These are phyloP conservation scores for Glaucidium brasilianum DNA, from an alignment of 2,113 vertebrate species.

Conservation along the genomic window DNA sequence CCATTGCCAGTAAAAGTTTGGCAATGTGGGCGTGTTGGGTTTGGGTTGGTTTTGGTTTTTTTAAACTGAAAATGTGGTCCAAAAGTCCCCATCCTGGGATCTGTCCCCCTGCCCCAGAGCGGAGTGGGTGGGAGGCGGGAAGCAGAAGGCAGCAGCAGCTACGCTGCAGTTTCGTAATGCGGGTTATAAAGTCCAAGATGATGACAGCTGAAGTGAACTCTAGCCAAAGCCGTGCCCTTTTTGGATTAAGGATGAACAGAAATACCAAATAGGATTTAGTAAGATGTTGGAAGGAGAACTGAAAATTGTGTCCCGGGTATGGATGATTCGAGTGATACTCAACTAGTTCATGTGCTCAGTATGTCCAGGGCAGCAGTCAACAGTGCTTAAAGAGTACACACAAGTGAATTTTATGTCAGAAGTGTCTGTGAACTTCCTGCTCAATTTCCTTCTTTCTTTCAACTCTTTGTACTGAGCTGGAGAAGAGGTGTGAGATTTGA, in stretches of 20 bases:
- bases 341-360: rapidly evolving
- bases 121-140: neutral
- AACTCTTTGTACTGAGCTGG: neutral
- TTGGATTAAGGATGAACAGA: neutral
- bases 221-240: neutral
- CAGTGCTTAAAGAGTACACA: rapidly evolving
- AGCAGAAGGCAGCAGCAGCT: neutral
- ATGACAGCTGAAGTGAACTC: neutral
- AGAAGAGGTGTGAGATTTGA: rapidly evolving
- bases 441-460: neutral
- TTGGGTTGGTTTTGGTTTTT: neutral
- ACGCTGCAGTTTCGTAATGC: rapidly evolving
- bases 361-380: neutral
- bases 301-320: neutral
- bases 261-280: neutral
- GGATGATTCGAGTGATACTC: rapidly evolving
- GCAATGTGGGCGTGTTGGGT: neutral
- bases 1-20: neutral
- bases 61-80: neutral
- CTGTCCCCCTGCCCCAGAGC: neutral
- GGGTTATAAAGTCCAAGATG: neutral
- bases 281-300: neutral
- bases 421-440: neutral
- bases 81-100: neutral
- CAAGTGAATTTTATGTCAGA: neutral